Conservation (phyloP, 1,140 invertebrate species). For the Drosophila setifemur region DNA sequence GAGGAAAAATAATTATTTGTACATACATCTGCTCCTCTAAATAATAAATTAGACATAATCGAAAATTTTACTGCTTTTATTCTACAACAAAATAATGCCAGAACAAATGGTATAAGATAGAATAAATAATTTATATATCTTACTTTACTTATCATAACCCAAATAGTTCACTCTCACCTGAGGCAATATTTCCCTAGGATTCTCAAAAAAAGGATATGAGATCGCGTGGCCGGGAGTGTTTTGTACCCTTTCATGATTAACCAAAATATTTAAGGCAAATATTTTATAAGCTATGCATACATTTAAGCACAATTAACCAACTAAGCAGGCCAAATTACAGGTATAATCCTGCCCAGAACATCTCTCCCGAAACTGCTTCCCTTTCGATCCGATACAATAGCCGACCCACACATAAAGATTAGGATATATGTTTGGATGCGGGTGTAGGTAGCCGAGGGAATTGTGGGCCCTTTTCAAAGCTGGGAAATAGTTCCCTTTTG, state of each 20-base stretch:
- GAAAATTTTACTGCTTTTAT: no score
- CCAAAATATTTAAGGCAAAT: slow-evolving; percentile 79
- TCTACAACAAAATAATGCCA: no score
- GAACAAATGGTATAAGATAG: no score
- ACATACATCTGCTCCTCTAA: no score
- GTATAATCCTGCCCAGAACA: slow-evolving; percentile 57
- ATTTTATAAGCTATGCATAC: slow-evolving; percentile 72
- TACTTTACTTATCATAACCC: not conserved
- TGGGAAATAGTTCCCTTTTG: slow-evolving; percentile 28
- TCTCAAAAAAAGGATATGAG: not conserved
- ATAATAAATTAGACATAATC: no score
- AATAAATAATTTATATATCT: no score
- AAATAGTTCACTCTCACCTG: not conserved
- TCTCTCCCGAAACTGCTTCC: slow-evolving; percentile 7
- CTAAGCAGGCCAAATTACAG: slow-evolving; percentile 67
- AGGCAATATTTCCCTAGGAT: not conserved
- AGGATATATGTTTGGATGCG: not conserved
- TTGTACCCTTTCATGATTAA: slow-evolving; percentile 65
- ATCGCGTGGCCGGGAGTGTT: slow-evolving; percentile 1
- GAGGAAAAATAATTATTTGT: not conserved
- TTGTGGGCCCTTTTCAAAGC: slow-evolving; percentile 58
- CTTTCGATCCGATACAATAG: slow-evolving; percentile 7
- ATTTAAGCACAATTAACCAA: slow-evolving; percentile 75
- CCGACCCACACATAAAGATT: slow-evolving; percentile 23
- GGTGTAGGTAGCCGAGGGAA: slow-evolving; percentile 46